Percentiles rank a stretch among this genome's conserved stretches.
These are phyloP conservation scores for Falco concolor DNA, from an alignment of 2,797 vertebrate species.

Conservation along the genomic window DNA sequence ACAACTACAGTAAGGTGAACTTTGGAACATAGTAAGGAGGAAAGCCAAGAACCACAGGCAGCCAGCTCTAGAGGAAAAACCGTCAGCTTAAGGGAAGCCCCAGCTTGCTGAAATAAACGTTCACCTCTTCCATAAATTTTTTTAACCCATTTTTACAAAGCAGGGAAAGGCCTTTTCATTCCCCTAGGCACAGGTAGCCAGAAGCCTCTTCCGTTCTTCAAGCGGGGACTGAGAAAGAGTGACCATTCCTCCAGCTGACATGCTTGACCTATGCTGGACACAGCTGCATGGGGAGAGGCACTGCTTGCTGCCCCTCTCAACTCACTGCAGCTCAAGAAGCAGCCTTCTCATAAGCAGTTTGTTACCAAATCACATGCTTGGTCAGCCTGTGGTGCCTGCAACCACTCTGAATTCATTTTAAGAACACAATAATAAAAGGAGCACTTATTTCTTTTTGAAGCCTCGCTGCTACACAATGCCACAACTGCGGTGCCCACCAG, in stretches of 20 bases:
- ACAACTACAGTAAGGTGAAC: background rate
- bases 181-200: background rate
- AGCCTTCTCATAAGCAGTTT: background rate
- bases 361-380: background rate
- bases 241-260: background rate
- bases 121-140: background rate
- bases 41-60: background rate
- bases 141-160: background rate
- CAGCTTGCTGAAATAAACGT: background rate
- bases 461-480: background rate
- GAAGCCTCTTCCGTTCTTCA: background rate
- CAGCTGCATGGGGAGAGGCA: fast-evolving
- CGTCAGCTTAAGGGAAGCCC: background rate
- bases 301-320: background rate
- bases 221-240: background rate
- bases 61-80: background rate
- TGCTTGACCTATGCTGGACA: background rate
- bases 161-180: background rate
- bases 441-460: background rate
- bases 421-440: background rate
- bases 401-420: background rate
- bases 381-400: background rate
- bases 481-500: background rate
- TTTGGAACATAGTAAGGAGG: background rate
- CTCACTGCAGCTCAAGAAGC: background rate